Conservation (phyloP, 2,113 vertebrate species). For the Protobothrops mucrosquamatus region DNA sequence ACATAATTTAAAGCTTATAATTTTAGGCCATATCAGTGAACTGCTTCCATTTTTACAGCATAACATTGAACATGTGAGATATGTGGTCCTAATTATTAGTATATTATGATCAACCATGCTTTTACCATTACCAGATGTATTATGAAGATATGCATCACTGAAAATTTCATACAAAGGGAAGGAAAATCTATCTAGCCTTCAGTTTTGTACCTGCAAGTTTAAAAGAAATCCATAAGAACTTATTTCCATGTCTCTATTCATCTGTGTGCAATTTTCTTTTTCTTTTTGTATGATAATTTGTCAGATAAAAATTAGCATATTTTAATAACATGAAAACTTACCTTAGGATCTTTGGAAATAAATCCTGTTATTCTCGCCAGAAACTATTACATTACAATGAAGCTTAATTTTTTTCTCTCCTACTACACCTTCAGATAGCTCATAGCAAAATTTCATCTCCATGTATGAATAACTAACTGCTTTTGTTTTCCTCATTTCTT, state of each 20-base stretch:
- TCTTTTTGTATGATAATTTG: neutral
- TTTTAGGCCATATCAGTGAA: neutral
- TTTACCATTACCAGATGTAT: neutral
- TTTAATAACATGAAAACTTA: neutral
- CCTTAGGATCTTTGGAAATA: neutral
- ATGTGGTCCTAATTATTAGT: neutral
- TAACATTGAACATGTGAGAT: neutral
- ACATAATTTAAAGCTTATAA: neutral
- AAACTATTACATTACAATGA: conserved; percentile 14
- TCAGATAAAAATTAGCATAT: neutral
- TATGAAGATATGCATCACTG: neutral
- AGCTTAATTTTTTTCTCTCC: neutral
- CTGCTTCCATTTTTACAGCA: neutral
- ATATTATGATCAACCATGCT: neutral
- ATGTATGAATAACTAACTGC: neutral
- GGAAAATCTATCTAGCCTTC: neutral
- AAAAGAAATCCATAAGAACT: neutral
- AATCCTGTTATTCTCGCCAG: conserved; percentile 3
- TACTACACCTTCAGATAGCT: neutral
- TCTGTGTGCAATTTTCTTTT: neutral
- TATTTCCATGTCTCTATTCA: neutral
- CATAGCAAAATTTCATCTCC: neutral
- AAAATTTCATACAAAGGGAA: neutral
- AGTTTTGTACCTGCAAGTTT: neutral
- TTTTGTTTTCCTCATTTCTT: neutral